phyloP scores from a whole-genome alignment of 2,113 vertebrate genomes.

The Symphodus melops region DNA sequence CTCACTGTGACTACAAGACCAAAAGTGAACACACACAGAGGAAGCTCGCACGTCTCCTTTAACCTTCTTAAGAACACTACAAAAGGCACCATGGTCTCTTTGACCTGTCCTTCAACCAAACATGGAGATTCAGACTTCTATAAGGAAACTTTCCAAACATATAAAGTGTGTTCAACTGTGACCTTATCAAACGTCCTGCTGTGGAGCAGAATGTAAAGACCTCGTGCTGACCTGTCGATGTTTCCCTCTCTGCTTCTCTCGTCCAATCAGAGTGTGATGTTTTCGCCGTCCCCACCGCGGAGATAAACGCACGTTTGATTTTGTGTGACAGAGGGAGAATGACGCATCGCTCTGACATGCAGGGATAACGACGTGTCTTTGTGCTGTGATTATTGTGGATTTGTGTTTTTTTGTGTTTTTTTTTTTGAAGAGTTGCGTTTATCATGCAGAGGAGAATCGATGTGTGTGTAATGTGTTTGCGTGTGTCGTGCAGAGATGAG shows the following conservation, averaged over 20 bases:
- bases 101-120: neutral
- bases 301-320: constrained; percentile 20
- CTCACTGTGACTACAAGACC: too few relatives aligned
- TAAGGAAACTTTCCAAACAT: neutral
- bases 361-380: constrained; percentile 35
- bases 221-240: neutral
- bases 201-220: neutral
- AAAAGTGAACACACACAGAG: neutral
- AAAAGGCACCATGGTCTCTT: neutral
- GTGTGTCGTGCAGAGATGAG: constrained; percentile 21
- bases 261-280: neutral
- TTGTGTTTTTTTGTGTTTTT: too few relatives aligned
- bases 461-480: constrained; percentile 6
- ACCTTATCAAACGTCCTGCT: neutral
- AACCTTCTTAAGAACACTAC: neutral
- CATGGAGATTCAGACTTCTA: neutral
- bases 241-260: constrained; percentile 3
- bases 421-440: constrained; percentile 10
- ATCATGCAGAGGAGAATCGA: constrained; percentile 22
- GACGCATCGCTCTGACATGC: neutral
- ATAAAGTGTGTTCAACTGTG: neutral
- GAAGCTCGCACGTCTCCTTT: neutral
- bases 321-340: neutral
- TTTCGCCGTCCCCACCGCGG: neutral
- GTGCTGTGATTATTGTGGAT: neutral